These are phyloP conservation scores for Anas platyrhynchos DNA, from an alignment of 2,113 vertebrate genomes.

Conservation along the genomic window DNA sequence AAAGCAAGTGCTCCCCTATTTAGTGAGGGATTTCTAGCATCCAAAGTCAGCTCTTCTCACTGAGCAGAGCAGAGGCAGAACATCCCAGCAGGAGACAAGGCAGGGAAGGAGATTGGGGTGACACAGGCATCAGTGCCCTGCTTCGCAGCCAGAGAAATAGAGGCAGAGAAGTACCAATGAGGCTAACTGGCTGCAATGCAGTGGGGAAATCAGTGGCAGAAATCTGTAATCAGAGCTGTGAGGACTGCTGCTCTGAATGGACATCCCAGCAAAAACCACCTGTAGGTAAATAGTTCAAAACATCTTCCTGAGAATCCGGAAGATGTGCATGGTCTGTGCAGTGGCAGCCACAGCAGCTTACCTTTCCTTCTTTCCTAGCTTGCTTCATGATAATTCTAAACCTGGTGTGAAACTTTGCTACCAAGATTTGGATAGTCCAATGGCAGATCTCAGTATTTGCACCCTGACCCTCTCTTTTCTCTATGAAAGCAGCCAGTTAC, in stretches of 20 bases:
- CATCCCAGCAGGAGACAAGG: not conserved
- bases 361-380: not conserved
- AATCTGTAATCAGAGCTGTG: not conserved
- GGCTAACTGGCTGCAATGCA: not conserved
- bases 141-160: not conserved
- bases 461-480: not conserved
- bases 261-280: not conserved
- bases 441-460: not conserved
- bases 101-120: not conserved
- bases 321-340: not conserved
- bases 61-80: not conserved
- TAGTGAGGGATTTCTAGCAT: not conserved
- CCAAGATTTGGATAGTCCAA: not conserved
- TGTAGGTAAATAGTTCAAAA: not conserved
- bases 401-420: not conserved
- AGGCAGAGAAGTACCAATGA: not conserved
- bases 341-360: not conserved
- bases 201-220: not conserved
- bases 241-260: not conserved
- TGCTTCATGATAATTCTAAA: not conserved
- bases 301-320: not conserved
- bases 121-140: not conserved
- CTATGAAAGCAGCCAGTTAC: not conserved
- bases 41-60: not conserved
- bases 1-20: accelerated